phyloP scores from a whole-genome alignment of 1,140 invertebrate species.

The Trialeurodes vaporariorum region DNA sequence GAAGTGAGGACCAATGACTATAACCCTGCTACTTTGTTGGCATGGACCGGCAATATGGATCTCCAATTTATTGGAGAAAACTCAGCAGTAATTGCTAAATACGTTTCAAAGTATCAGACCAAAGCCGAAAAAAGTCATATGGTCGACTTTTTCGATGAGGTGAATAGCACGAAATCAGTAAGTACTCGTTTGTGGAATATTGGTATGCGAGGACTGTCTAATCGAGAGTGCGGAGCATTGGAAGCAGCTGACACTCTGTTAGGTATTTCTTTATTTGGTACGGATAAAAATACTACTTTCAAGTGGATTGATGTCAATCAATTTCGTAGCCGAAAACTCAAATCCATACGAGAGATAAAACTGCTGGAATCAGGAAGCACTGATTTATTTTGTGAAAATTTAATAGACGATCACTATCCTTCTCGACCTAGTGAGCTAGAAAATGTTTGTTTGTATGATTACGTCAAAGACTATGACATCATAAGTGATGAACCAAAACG shows the following conservation, averaged over 20 bases:
- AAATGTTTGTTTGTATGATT: conserved; percentile 22
- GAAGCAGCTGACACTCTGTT: conserved; percentile 23
- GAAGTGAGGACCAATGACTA: too few relatives aligned
- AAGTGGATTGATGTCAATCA: conserved; percentile 25
- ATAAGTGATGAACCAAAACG: neutral
- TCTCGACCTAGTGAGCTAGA: conserved; percentile 22
- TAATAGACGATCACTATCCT: conserved; percentile 26
- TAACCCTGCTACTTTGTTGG: too few relatives aligned
- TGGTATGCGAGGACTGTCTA: conserved; percentile 23
- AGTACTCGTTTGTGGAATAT: conserved; percentile 20
- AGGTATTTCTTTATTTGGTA: conserved; percentile 20
- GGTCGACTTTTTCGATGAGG: conserved; percentile 18
- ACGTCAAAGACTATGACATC: conserved; percentile 12
- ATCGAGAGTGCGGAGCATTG: too few relatives aligned
- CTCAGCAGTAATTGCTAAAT: too few relatives aligned
- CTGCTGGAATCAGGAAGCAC: conserved; percentile 20
- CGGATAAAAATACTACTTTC: conserved; percentile 24
- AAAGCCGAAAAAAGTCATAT: conserved; percentile 22
- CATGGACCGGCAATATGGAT: too few relatives aligned
- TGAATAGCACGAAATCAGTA: conserved; percentile 21
- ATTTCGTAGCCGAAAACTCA: conserved; percentile 19
- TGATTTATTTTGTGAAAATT: conserved; percentile 23
- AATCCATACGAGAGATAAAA: conserved; percentile 22
- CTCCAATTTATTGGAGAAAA: too few relatives aligned
- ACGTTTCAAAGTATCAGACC: conserved; percentile 23